These are phyloP conservation scores for Eupristina koningsbergeri DNA, from an alignment of 1,140 invertebrate genomes.

Conservation along the genomic window DNA sequence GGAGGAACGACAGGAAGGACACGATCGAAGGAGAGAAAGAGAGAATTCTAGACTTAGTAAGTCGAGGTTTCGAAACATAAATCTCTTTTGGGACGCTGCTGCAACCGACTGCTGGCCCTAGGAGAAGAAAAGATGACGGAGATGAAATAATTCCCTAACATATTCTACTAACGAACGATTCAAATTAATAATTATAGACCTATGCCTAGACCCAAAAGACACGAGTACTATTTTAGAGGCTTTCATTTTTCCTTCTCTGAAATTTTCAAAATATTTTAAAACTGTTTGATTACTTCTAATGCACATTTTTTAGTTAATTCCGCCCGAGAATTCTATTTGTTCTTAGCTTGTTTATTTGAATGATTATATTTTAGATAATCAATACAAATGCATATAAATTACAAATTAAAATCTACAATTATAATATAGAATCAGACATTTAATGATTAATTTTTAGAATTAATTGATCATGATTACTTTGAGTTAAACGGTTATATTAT, in stretches of 20 bases:
- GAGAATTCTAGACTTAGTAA: slow-evolving; percentile 17
- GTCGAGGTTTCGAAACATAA: slow-evolving; percentile 13
- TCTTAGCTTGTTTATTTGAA: too few relatives aligned
- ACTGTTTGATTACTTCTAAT: too few relatives aligned
- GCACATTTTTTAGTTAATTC: too few relatives aligned
- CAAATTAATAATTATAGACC: not conserved
- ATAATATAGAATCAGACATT: too few relatives aligned
- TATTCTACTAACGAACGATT: slow-evolving; percentile 11
- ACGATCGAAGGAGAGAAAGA: not conserved
- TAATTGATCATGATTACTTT: too few relatives aligned
- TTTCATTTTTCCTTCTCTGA: not conserved
- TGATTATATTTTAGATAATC: too few relatives aligned
- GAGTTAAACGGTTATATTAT: too few relatives aligned
- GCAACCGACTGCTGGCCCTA: not conserved
- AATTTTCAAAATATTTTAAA: not conserved
- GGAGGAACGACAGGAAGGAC: not conserved
- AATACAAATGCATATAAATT: too few relatives aligned
- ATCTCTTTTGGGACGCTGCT: slow-evolving; percentile 24
- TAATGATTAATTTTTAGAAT: too few relatives aligned
- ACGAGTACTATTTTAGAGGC: slow-evolving; percentile 3
- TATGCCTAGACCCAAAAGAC: not conserved
- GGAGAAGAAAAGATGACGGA: not conserved
- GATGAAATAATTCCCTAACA: slow-evolving; percentile 30
- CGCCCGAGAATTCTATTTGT: too few relatives aligned
- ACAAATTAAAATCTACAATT: too few relatives aligned